These are phyloP conservation scores for Acrossocheilus wenchowensis DNA, from an alignment of 2,797 vertebrate genomes.

Conservation along the genomic window DNA sequence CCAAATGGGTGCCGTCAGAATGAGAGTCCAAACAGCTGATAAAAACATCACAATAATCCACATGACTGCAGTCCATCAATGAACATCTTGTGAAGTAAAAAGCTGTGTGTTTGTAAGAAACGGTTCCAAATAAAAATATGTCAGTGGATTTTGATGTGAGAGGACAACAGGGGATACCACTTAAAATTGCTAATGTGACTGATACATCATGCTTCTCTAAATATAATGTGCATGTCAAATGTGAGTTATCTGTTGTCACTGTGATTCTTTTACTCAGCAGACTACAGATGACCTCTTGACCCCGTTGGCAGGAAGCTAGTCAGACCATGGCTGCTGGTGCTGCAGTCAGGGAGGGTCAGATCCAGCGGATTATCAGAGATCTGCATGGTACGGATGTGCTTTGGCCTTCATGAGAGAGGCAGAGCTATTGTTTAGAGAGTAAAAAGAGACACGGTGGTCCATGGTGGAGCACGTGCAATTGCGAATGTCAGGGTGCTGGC, in stretches of 20 bases:
- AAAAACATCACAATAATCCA: neutral
- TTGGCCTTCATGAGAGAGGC: neutral
- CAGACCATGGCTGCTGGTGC: conserved; percentile 83
- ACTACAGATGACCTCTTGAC: conserved; percentile 74
- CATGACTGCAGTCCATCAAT: neutral
- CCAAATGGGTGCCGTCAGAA: too few species aligned
- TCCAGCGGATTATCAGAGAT: conserved; percentile 94
- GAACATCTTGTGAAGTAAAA: neutral
- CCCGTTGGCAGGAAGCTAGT: conserved; percentile 69
- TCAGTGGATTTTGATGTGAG: too few species aligned
- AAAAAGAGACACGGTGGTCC: neutral
- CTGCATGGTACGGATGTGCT: conserved; percentile 84
- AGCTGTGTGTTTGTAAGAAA: neutral
- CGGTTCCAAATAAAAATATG: too few species aligned
- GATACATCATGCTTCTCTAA: neutral
- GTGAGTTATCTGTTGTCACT: conserved; percentile 42
- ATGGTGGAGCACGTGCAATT: neutral
- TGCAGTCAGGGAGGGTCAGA: conserved; percentile 84
- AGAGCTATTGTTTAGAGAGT: conserved; percentile 1
- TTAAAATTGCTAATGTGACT: too few species aligned
- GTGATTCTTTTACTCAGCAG: conserved; percentile 77
- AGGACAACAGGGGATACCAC: too few species aligned
- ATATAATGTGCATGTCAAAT: neutral
- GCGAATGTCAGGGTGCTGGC: neutral
- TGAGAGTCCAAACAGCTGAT: too few species aligned